Percentiles rank a stretch among this genome's conserved stretches.
Evolutionary conservation across 2,113 vertebrate species (phyloP).

Genomic region (Perca flavescens): DNA sequence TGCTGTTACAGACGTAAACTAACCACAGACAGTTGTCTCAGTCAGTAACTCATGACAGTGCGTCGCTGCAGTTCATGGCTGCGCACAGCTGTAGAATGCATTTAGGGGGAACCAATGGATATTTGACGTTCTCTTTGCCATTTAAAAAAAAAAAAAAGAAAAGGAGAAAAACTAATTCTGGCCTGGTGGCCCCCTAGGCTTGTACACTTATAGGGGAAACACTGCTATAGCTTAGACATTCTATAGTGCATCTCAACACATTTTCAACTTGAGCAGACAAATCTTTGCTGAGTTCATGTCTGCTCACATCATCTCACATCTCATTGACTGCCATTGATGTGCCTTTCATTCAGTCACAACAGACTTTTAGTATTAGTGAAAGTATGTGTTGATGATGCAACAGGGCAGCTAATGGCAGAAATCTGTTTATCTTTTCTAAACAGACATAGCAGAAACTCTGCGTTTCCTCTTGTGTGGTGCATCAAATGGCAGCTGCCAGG

Average conservation of each 20-base stretch:
- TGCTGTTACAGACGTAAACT: no score
- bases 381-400: background rate
- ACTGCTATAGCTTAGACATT: no score
- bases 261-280: background rate
- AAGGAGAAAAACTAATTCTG: no score
- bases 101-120: no score
- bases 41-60: no score
- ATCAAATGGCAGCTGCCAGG: slow-evolving; percentile 97
- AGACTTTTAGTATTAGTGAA: background rate
- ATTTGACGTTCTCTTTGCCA: no score
- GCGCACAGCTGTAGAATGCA: no score
- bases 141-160: no score
- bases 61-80: no score
- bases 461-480: slow-evolving; percentile 97
- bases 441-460: slow-evolving; percentile 98
- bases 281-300: background rate
- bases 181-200: no score
- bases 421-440: slow-evolving; percentile 23
- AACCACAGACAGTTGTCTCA: no score
- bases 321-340: background rate
- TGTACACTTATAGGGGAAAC: no score
- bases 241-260: background rate
- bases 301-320: background rate
- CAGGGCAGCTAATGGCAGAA: background rate
- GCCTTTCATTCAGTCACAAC: background rate